A percentile compares a stretch with the other conserved stretches of the same genome.
These are phyloP conservation scores for Ursus arctos DNA, from an alignment of 2,113 vertebrate genomes.

Conservation along the genomic window DNA sequence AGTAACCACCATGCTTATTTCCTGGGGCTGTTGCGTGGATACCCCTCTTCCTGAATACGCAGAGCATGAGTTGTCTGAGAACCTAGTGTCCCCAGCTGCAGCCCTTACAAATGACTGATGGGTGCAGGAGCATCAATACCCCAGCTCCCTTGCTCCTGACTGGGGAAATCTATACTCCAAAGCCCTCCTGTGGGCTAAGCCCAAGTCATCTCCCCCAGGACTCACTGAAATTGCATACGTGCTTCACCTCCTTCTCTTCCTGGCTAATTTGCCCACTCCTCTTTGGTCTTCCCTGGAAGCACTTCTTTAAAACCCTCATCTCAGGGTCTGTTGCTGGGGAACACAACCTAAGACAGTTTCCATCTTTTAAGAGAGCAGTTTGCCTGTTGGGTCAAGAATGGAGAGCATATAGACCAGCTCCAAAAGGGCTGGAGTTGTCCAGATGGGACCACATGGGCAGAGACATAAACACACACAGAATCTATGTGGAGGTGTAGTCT, in stretches of 20 bases:
- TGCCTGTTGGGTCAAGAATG: not conserved
- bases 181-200: not conserved
- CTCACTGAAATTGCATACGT: not conserved
- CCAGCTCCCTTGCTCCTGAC: not conserved
- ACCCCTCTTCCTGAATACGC: not conserved
- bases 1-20: not conserved
- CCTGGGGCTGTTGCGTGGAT: not conserved
- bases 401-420: not conserved
- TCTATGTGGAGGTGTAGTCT: not conserved
- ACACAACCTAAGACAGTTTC: not conserved
- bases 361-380: not conserved
- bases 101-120: not conserved
- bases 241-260: not conserved
- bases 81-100: not conserved
- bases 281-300: not conserved
- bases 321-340: not conserved
- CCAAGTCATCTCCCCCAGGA: not conserved
- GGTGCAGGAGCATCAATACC: not conserved
- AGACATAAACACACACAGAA: not conserved
- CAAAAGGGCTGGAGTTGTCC: not conserved
- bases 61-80: not conserved
- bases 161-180: not conserved
- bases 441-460: accelerated
- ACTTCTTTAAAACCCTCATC: not conserved
- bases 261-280: not conserved